phyloP scores from a whole-genome alignment of 30 jellyfish, hydroid and myxozoan species.

The Calvadosia cruxmelitensis region DNA sequence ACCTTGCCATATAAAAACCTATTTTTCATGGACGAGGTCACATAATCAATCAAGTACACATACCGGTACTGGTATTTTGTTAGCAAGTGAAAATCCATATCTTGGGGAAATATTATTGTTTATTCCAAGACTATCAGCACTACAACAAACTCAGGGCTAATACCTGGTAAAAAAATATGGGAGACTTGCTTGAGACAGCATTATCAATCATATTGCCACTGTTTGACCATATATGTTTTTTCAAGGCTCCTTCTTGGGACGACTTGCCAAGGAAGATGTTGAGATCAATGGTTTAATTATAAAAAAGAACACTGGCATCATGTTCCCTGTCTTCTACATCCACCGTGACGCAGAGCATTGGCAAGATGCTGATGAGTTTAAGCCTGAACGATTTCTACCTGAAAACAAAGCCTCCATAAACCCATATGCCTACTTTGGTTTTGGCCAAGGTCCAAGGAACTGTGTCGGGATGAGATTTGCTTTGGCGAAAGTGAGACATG shows the following conservation, averaged over 20 bases:
- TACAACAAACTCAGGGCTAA: no score
- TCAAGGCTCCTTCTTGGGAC: not conserved
- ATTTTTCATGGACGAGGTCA: no score
- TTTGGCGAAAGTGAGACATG: slow-evolving; percentile 22
- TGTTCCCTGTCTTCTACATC: slow-evolving; percentile 14
- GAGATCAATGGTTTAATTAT: not conserved
- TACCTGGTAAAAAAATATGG: no score
- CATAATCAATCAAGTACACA: no score
- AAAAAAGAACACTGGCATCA: not conserved
- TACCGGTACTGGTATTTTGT: no score
- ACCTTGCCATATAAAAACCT: no score
- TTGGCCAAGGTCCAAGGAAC: slow-evolving; percentile 45
- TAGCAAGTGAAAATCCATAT: no score
- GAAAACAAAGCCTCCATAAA: slow-evolving; percentile 18
- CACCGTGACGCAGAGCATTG: slow-evolving; percentile 24
- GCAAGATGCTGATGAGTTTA: slow-evolving; percentile 23
- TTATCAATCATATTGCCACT: no score
- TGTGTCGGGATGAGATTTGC: slow-evolving; percentile 52
- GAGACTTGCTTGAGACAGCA: no score
- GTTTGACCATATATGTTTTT: no score
- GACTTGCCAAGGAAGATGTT: not conserved
- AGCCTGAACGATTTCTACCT: slow-evolving; percentile 37
- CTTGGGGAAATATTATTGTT: no score
- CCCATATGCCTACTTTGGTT: slow-evolving; percentile 22
- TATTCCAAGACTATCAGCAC: no score